Evolutionary conservation across 2,113 vertebrate species (phyloP).

Genomic region (Malaclemys terrapin): DNA sequence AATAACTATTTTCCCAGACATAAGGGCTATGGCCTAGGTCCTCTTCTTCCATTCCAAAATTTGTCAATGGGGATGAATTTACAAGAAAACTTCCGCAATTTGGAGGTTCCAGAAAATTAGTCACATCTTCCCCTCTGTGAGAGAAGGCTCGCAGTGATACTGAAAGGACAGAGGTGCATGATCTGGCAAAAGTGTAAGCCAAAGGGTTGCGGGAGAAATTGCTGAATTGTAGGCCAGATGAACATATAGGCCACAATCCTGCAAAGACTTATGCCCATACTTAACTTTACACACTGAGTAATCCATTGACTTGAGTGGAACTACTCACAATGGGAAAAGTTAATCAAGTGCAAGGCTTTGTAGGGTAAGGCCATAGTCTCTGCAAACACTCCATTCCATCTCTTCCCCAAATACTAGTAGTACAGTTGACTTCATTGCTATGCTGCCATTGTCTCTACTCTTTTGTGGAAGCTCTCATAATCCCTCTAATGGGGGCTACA

Average conservation of each 20-base stretch:
- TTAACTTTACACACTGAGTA: not conserved
- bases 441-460: not conserved
- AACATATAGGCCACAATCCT: not conserved
- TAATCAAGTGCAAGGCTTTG: not conserved
- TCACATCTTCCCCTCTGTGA: not conserved
- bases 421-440: not conserved
- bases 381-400: not conserved
- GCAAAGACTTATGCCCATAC: not conserved
- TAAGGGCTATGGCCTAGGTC: not conserved
- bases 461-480: not conserved
- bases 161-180: not conserved
- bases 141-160: not conserved
- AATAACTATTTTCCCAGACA: not conserved
- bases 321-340: not conserved
- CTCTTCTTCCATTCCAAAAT: not conserved
- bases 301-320: not conserved
- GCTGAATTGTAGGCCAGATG: not conserved
- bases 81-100: not conserved
- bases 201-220: not conserved
- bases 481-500: fast-evolving
- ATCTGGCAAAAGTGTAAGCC: not conserved
- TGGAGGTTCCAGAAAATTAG: not conserved
- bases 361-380: not conserved
- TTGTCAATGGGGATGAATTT: not conserved
- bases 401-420: not conserved